These are phyloP conservation scores for Heliconius aoede DNA, from an alignment of 2,888 invertebrate species.

Conservation along the genomic window DNA sequence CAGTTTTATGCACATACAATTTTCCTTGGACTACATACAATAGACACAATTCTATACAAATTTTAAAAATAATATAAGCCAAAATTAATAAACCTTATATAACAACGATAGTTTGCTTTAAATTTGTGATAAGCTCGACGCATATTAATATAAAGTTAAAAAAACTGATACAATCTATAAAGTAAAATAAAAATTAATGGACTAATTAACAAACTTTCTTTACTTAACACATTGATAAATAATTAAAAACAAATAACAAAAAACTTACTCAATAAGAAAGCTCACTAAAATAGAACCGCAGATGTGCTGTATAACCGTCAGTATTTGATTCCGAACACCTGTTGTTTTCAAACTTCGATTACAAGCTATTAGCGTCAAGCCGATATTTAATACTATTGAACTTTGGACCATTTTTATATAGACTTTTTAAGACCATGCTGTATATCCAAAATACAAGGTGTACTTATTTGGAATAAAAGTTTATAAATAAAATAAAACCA, in stretches of 20 bases:
- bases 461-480: neutral
- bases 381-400: constrained; percentile 73
- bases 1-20: no score
- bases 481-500: no score
- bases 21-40: neutral
- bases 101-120: neutral
- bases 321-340: constrained; percentile 79
- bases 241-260: constrained; percentile 26
- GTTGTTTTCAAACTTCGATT: constrained; percentile 79
- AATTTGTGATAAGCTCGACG: neutral
- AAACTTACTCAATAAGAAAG: constrained; percentile 32
- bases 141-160: neutral
- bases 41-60: neutral
- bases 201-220: constrained; percentile 10
- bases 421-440: neutral
- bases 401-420: constrained; percentile 35
- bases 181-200: constrained; percentile 1
- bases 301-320: constrained; percentile 73
- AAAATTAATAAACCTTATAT: neutral
- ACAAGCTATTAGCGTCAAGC: constrained; percentile 72
- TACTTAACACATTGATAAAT: constrained; percentile 17
- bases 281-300: constrained; percentile 57
- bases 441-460: neutral
- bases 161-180: neutral
- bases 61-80: neutral